Evolutionary conservation across 2,888 invertebrate genomes (phyloP), one percentile per base, ranked within the genome.

Genomic region (Ctena decussata): DNA sequence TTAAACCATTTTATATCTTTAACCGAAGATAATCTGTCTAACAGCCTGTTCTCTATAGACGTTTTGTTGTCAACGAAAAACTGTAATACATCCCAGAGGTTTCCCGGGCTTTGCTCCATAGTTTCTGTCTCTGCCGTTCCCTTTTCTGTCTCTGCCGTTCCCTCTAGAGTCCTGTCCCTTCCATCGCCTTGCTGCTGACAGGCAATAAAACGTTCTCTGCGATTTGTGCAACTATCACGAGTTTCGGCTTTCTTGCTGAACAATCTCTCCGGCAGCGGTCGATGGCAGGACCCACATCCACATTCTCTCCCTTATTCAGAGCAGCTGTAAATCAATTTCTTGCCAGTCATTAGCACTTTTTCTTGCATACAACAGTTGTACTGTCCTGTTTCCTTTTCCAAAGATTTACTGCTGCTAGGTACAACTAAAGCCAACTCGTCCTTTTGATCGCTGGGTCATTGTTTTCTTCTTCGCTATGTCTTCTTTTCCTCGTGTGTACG

Each of bases 211-310:
- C 35, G 70, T 24, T 84, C 53, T 44, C 82, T n/a, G 57, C 81
- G 57, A n/a, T 46, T 77, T 0, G 78, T 30, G 44, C 84, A 86
- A 1, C 65, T 70, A 32, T 83, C 83, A 44, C 78, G 81, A 0
- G 81, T 77, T 65, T 86, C 84, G 12, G 81, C 73, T 21, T 79
- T 37, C 44, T 49, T n/a, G 6, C 84, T 41, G 37, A 76, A 81
- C 30, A 86, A 86, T 3, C 86, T 32, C 53, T 84, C 84, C 44
- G 86, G 84, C 12, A 86, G 72, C 15, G 82, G 85, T 0, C 85
- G 69, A 70, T 86, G 82, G 49, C 85, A 86, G 77, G 80, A 86
- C 24, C 39, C 39, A 24, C n/a, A n/a, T n/a, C n/a, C n/a, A n/a
- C 86, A 83, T 76, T 86, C 83, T 30, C 83, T 32, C 21, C 80